Evolutionary conservation across 2,113 vertebrate genomes (phyloP).

Genomic region (Microcebus tavaratra): DNA sequence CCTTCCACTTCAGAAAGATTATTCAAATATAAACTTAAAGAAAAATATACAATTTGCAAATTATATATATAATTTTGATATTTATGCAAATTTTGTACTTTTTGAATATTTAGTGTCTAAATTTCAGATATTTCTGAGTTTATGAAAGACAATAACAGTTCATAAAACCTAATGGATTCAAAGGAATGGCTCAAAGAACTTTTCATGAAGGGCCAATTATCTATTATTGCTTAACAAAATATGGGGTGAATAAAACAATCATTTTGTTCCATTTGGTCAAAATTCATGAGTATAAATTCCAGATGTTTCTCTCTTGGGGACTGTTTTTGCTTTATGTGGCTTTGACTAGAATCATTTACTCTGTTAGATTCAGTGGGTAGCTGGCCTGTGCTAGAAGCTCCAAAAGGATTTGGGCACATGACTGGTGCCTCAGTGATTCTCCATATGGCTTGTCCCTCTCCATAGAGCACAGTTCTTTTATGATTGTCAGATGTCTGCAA

Average conservation of each 20-base stretch:
- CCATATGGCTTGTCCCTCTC: neutral
- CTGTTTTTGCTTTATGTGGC: neutral
- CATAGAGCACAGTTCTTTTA: fast-evolving
- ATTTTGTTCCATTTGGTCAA: neutral
- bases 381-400: neutral
- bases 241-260: too few relatives aligned
- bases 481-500: neutral
- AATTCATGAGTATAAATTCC: neutral
- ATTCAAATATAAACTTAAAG: neutral
- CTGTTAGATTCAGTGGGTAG: neutral
- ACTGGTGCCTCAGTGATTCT: neutral
- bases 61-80: neutral
- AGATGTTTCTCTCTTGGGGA: too few relatives aligned
- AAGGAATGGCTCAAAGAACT: neutral
- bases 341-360: neutral
- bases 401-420: neutral
- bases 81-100: neutral
- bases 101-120: neutral
- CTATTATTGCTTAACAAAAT: neutral
- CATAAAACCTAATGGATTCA: neutral
- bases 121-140: neutral
- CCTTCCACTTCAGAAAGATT: neutral
- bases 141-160: neutral
- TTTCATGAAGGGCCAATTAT: neutral
- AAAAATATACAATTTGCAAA: neutral